phyloP scores from a whole-genome alignment of 2,113 vertebrate species.

The Pimephales promelas region DNA sequence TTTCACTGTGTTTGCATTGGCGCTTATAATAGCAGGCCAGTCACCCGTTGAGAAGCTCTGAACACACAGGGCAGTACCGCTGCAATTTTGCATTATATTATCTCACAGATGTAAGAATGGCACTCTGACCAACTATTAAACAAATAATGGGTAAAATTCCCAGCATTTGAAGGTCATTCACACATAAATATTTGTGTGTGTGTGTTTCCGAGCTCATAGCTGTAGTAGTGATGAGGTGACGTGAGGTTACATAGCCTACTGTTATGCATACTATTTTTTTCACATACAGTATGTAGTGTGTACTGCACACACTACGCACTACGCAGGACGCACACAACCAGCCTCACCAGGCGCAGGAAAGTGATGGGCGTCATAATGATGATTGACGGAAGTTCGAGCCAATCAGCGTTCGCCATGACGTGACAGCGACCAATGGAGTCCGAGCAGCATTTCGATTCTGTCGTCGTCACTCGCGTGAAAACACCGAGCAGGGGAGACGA shows the following conservation, averaged over 20 bases:
- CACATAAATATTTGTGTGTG: too few species aligned
- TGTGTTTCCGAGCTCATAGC: too few species aligned
- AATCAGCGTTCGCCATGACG: slow-evolving; percentile 1
- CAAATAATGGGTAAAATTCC: not conserved
- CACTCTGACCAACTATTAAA: not conserved
- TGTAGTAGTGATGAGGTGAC: too few species aligned
- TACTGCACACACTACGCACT: not conserved
- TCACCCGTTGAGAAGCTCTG: not conserved
- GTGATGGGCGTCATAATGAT: not conserved
- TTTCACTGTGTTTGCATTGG: not conserved
- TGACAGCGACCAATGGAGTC: slow-evolving; percentile 29
- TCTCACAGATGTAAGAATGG: not conserved
- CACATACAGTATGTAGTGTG: not conserved
- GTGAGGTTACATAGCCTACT: not conserved
- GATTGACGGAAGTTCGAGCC: slow-evolving; percentile 26
- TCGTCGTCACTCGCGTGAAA: not conserved
- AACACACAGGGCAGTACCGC: not conserved
- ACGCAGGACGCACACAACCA: not conserved
- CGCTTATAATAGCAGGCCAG: not conserved
- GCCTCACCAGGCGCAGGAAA: not conserved
- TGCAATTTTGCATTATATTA: not conserved
- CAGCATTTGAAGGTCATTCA: not conserved
- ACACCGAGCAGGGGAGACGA: not conserved
- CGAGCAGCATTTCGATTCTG: not conserved
- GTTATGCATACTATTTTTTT: not conserved